Evolutionary conservation across 2,113 vertebrate species (phyloP).

Genomic region (Opisthocomus hoazin): DNA sequence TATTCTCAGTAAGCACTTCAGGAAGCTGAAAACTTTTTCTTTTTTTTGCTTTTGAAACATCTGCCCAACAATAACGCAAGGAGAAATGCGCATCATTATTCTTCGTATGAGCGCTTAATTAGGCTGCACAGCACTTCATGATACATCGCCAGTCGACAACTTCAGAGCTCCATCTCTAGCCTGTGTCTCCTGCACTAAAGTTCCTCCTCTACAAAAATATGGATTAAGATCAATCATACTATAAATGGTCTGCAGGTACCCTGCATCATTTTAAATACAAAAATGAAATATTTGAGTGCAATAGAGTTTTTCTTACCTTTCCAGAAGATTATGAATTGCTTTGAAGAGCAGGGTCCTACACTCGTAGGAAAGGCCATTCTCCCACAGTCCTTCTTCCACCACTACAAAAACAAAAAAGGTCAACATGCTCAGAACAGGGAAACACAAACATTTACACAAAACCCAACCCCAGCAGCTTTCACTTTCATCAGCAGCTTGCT

Average conservation of each 20-base stretch:
- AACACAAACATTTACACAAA: not conserved
- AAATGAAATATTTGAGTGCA: not conserved
- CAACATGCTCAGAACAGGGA: not conserved
- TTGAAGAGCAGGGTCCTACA: slow-evolving; percentile 98
- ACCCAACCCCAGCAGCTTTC: not conserved
- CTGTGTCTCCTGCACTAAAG: not conserved
- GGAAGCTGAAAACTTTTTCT: not conserved
- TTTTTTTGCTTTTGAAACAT: not conserved
- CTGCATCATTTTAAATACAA: not conserved
- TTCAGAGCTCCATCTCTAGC: not conserved
- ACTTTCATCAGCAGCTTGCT: not conserved
- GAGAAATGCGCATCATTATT: not conserved
- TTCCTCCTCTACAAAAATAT: not conserved
- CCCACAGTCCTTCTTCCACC: slow-evolving; percentile 95
- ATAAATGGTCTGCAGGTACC: not conserved
- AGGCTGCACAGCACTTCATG: not conserved
- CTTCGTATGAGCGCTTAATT: not conserved
- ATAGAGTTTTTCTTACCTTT: slow-evolving; percentile 81
- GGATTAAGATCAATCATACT: not conserved
- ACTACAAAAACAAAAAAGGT: slow-evolving; percentile 73
- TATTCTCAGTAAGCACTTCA: not conserved
- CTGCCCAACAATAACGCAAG: not conserved
- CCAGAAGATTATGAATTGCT: slow-evolving; percentile 97
- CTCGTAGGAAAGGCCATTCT: slow-evolving; percentile 97
- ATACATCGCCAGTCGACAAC: not conserved